Conservation (phyloP, 2,797 vertebrate species). For the Propithecus perrieri region DNA sequence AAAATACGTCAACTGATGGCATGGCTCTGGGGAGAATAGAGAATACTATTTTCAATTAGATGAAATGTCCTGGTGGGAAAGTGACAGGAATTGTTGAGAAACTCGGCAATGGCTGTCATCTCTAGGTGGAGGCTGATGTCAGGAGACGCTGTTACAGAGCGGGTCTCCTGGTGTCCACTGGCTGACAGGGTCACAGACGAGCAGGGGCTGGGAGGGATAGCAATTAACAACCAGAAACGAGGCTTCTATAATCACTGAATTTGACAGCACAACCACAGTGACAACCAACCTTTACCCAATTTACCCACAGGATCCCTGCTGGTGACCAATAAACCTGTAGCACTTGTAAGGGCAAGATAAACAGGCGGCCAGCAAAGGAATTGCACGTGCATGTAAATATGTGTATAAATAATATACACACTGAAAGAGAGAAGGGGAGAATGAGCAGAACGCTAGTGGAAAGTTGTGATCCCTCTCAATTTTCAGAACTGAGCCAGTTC, state of each 20-base stretch:
- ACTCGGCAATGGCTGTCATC: neutral
- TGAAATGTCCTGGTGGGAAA: neutral
- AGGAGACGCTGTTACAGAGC: neutral
- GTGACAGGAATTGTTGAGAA: neutral
- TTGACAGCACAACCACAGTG: neutral
- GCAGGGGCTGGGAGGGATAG: neutral
- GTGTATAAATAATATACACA: neutral
- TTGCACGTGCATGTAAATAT: rapidly evolving
- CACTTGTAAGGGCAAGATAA: neutral
- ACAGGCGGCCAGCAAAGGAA: neutral
- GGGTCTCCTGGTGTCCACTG: neutral
- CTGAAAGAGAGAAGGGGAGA: neutral
- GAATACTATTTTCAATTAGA: neutral
- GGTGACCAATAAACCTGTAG: neutral
- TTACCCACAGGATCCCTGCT: neutral
- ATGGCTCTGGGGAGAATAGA: neutral
- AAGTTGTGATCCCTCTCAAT: neutral
- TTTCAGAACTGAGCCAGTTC: neutral
- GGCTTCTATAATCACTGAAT: neutral
- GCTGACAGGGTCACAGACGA: neutral
- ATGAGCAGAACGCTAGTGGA: neutral
- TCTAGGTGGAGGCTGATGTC: neutral
- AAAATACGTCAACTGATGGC: too few relatives aligned
- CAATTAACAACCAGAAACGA: neutral
- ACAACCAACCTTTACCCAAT: neutral